Percentiles rank a stretch among this genome's conserved stretches.
phyloP scores from a whole-genome alignment of 2,797 vertebrate species.

The Enteromius radiatus region DNA sequence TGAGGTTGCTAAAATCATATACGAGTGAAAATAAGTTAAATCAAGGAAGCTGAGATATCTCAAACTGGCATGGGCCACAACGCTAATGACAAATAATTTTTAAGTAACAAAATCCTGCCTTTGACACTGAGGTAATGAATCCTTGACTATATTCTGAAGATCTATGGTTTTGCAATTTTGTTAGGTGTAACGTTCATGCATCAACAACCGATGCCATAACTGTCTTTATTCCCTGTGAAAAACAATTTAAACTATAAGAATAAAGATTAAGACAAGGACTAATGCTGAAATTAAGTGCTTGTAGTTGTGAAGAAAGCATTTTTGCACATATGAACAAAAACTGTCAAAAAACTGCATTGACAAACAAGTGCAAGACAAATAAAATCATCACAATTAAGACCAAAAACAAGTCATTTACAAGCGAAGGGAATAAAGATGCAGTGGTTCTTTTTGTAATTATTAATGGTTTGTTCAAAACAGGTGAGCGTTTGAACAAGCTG shows the following conservation, averaged over 20 bases:
- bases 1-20: neutral
- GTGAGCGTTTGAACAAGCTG: neutral
- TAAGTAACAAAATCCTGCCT: neutral
- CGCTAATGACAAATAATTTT: neutral
- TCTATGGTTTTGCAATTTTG: neutral
- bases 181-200: neutral
- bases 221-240: neutral
- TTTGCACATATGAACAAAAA: slow-evolving; percentile 6
- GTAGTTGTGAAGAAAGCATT: slow-evolving; percentile 33
- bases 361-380: slow-evolving; percentile 4
- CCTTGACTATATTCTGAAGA: slow-evolving; percentile 11
- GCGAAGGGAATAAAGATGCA: neutral
- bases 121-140: neutral
- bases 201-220: neutral
- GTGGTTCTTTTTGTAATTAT: slow-evolving; percentile 4
- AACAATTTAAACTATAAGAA: slow-evolving; percentile 8
- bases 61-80: neutral
- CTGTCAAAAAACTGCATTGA: neutral
- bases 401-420: neutral
- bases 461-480: neutral
- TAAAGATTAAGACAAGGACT: neutral
- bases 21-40: neutral
- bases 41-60: neutral
- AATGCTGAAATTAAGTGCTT: slow-evolving; percentile 8
- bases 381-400: slow-evolving; percentile 11